Conservation (phyloP, 2,113 vertebrate genomes). For the Alexandromys fortis region DNA sequence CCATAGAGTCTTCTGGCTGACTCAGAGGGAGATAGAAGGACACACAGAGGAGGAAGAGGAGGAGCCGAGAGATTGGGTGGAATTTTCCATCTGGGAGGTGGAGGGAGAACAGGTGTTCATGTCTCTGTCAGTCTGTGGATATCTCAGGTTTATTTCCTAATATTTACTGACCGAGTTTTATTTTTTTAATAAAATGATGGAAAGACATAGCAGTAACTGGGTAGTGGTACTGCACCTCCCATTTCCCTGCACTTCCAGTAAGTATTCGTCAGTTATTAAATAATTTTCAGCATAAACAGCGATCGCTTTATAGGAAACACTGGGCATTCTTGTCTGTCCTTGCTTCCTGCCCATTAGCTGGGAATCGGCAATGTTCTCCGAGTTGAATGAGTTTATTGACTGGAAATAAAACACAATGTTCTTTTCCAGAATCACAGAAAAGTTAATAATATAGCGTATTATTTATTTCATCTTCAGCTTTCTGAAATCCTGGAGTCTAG, state of each 20-base stretch:
- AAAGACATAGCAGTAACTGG: neutral
- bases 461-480: constrained; percentile 32
- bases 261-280: constrained; percentile 17
- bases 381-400: constrained; percentile 9
- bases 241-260: neutral
- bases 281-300: constrained; percentile 9
- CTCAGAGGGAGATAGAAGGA: neutral
- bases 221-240: neutral
- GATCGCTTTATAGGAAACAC: constrained; percentile 31
- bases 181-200: neutral
- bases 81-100: neutral
- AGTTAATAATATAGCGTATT: constrained; percentile 8
- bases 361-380: neutral
- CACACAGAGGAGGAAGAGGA: neutral
- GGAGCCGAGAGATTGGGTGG: neutral
- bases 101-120: neutral
- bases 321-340: neutral
- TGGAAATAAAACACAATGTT: constrained; percentile 28
- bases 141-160: neutral
- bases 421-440: constrained; percentile 25
- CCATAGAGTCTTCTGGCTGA: neutral
- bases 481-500: neutral
- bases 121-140: neutral
- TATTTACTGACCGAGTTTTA: neutral
- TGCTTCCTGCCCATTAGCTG: neutral